These are phyloP conservation scores for Ceyx margarethae DNA, from an alignment of 2,113 vertebrate species.

Conservation along the genomic window DNA sequence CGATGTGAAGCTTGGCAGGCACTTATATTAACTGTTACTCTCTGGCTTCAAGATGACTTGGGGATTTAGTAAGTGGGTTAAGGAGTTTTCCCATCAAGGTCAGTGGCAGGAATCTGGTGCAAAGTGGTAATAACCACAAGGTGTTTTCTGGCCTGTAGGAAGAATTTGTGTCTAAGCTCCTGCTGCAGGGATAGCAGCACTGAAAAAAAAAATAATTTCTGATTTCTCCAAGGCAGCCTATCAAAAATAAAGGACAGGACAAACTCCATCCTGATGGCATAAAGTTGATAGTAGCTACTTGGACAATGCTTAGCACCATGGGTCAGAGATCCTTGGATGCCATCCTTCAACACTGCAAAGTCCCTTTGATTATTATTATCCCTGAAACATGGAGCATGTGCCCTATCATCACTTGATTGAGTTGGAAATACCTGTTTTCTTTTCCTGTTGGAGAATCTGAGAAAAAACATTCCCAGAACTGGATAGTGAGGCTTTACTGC, in stretches of 20 bases:
- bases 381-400: accelerated
- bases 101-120: background rate
- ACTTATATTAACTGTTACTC: conserved; percentile 7
- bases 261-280: background rate
- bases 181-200: background rate
- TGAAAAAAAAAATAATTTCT: background rate
- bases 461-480: background rate
- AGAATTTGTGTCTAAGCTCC: background rate
- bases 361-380: background rate
- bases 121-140: conserved; percentile 11
- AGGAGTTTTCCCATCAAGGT: conserved; percentile 37
- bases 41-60: background rate
- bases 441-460: background rate
- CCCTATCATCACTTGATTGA: background rate
- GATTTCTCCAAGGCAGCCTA: background rate
- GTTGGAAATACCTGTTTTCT: background rate
- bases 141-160: background rate
- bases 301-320: accelerated
- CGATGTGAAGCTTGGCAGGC: background rate
- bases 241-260: background rate
- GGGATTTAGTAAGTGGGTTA: conserved; percentile 43
- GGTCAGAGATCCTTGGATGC: background rate
- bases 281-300: background rate
- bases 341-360: background rate
- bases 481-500: accelerated